Percentiles rank a stretch among this genome's conserved stretches.
phyloP scores from a whole-genome alignment of 2,797 vertebrate genomes.

The Microchirus variegatus region DNA sequence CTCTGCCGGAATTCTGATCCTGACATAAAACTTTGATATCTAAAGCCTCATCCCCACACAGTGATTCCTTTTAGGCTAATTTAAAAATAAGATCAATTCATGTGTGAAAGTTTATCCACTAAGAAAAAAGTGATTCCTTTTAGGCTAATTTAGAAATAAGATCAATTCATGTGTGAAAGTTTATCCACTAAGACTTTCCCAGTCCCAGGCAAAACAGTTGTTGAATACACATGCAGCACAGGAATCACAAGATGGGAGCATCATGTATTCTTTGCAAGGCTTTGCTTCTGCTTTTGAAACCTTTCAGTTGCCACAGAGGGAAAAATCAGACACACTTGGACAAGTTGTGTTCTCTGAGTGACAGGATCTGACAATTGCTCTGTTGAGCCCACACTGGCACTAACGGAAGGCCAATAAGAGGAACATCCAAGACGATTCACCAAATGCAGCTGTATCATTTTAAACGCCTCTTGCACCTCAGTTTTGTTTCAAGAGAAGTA shows the following conservation, averaged over 20 bases:
- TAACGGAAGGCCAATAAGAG: not conserved
- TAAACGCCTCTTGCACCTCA: not conserved
- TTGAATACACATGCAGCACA: slow-evolving; percentile 22
- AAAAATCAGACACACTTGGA: slow-evolving; percentile 14
- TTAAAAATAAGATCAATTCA: not conserved
- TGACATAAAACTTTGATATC: slow-evolving; percentile 17
- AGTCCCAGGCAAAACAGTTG: slow-evolving; percentile 15
- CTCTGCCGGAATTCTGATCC: too few relatives aligned
- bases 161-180: not conserved
- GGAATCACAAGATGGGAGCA: slow-evolving; percentile 11
- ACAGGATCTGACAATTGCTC: too few relatives aligned
- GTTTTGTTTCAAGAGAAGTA: not conserved
- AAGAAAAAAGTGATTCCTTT: slow-evolving; percentile 1
- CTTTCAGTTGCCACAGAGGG: too few relatives aligned
- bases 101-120: not conserved
- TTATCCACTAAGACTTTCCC: not conserved
- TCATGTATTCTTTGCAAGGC: slow-evolving; percentile 5
- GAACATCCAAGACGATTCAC: slow-evolving; percentile 1
- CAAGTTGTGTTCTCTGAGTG: too few relatives aligned
- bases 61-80: slow-evolving; percentile 6
- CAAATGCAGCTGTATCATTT: not conserved
- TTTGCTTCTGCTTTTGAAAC: too few relatives aligned
- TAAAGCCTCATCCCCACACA: slow-evolving; percentile 23
- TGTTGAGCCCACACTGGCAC: not conserved
- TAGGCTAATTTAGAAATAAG: slow-evolving; percentile 3